These are phyloP conservation scores for Elanoides forficatus DNA, from an alignment of 2,113 vertebrate species.

Conservation along the genomic window DNA sequence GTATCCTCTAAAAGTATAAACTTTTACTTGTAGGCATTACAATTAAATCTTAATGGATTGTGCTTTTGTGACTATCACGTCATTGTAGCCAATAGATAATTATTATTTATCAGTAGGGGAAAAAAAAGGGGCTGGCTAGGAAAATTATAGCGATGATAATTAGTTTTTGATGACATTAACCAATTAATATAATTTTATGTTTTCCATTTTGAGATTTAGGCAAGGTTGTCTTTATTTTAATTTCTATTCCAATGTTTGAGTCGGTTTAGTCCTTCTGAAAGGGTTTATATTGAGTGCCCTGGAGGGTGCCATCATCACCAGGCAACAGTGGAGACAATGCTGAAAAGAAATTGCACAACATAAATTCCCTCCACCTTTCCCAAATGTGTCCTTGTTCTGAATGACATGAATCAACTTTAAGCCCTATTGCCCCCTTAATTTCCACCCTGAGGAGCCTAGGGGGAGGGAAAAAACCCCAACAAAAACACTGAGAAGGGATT, in stretches of 20 bases:
- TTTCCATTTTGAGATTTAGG: constrained; percentile 30
- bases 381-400: neutral
- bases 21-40: constrained; percentile 10
- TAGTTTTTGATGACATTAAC: constrained; percentile 45
- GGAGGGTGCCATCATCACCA: constrained; percentile 1
- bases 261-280: neutral
- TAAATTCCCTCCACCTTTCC: neutral
- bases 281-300: neutral
- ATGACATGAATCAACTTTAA: neutral
- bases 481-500: neutral
- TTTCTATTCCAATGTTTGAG: neutral
- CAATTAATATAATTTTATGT: constrained; percentile 62
- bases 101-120: constrained; percentile 54
- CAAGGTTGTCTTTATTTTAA: constrained; percentile 42
- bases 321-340: neutral
- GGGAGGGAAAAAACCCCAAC: neutral
- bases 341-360: neutral
- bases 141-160: constrained; percentile 63
- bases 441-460: neutral
- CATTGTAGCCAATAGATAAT: constrained; percentile 61
- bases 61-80: constrained; percentile 35
- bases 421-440: neutral
- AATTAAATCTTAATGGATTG: constrained; percentile 21
- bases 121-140: neutral
- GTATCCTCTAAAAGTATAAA: neutral